Evolutionary conservation across 1,140 invertebrate genomes (phyloP).

Genomic region (Scaptomyza graminum): DNA sequence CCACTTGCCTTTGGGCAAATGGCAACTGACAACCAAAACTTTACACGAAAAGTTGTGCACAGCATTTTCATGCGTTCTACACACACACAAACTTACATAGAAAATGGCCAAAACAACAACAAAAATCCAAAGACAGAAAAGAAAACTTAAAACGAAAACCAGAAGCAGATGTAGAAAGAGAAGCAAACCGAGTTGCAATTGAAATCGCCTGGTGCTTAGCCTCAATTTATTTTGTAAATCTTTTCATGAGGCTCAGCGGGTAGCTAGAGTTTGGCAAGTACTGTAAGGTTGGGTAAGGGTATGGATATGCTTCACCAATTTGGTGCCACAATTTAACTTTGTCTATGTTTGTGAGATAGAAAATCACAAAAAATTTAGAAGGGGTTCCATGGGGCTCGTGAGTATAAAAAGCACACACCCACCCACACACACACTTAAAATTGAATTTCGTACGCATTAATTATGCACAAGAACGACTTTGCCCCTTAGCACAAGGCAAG

Average conservation of each 20-base stretch:
- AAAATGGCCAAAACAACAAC: not conserved
- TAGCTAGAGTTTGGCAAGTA: not conserved
- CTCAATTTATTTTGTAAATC: slow-evolving; percentile 58
- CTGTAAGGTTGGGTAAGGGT: not conserved
- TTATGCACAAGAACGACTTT: slow-evolving; percentile 39
- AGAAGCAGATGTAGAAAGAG: not conserved
- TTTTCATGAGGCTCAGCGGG: slow-evolving; percentile 1
- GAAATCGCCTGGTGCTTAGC: slow-evolving; percentile 48
- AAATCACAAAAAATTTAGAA: not conserved
- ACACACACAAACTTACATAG: slow-evolving; percentile 9
- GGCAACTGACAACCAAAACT: slow-evolving; percentile 47
- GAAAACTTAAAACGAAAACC: not conserved
- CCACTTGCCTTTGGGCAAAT: slow-evolving; percentile 7
- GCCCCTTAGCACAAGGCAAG: not conserved
- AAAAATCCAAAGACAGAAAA: not conserved
- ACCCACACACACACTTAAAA: slow-evolving; percentile 30
- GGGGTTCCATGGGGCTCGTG: not conserved
- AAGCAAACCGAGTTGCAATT: slow-evolving; percentile 35
- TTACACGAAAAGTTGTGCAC: slow-evolving; percentile 27
- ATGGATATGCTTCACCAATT: too few species aligned
- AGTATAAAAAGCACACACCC: too few species aligned
- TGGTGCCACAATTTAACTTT: not conserved
- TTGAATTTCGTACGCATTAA: slow-evolving; percentile 53
- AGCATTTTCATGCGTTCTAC: slow-evolving; percentile 37
- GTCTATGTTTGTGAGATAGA: slow-evolving; percentile 21